A percentile compares a stretch with the other conserved stretches of the same genome.
These are phyloP conservation scores for Hippocampus guttulatus DNA, from an alignment of 2,113 vertebrate species.

Conservation along the genomic window DNA sequence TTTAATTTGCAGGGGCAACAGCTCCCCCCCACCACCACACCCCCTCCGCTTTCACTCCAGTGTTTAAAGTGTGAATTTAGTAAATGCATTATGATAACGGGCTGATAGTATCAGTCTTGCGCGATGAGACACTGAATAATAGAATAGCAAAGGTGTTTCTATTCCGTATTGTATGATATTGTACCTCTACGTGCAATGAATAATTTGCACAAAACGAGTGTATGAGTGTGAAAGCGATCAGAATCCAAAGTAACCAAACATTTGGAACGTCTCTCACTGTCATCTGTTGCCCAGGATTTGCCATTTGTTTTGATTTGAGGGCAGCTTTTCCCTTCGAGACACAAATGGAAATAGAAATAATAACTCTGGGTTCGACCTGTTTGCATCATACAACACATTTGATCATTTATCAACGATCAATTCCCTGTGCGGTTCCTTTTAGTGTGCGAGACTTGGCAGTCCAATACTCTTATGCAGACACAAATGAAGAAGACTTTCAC, in stretches of 20 bases:
- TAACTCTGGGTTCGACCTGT: neutral
- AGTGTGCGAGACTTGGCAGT: neutral
- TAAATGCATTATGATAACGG: neutral
- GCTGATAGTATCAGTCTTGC: neutral
- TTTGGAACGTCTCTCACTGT: neutral
- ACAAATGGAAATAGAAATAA: neutral
- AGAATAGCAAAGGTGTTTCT: neutral
- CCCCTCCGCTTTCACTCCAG: slow-evolving; percentile 14
- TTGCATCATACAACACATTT: neutral
- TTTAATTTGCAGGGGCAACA: slow-evolving; percentile 22
- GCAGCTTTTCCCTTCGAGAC: neutral
- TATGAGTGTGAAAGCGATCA: neutral
- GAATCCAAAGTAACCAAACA: neutral
- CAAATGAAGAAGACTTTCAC: neutral
- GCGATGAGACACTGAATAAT: neutral
- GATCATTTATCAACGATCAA: too few species aligned
- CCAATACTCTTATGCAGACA: neutral
- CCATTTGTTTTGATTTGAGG: neutral
- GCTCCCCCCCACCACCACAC: neutral
- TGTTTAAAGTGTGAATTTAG: slow-evolving; percentile 41
- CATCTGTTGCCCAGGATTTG: neutral
- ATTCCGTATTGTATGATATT: neutral
- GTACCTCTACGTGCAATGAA: neutral
- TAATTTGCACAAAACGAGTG: neutral
- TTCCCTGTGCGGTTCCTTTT: neutral